Base-by-base conservation (phyloP, 2,888 invertebrate species). In the Catocala fraxini region DNA sequence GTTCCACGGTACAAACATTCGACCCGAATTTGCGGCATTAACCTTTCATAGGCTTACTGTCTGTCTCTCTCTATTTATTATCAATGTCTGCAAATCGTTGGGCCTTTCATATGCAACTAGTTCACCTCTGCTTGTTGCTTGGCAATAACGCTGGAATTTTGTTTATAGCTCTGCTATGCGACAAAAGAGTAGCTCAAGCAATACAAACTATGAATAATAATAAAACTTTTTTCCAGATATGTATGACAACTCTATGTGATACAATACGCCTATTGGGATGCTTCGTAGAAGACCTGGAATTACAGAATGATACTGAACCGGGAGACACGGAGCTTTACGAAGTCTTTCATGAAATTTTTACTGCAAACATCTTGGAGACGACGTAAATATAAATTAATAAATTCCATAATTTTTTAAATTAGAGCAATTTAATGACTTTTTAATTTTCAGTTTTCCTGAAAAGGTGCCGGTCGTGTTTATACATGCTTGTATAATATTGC, bases 251-350 rank as follows among this genome's bases (percentile, higher is more conserved):
- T 75, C 94, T 99, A 25, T 98, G 98, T 82, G 98, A 99, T 84
- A 98, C 99, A 0, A 95, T 99, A 53, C 95, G 99, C 13, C 94
- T 98, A 47, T 94, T 99, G 53, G 99, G 99, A 5, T 99, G 99
- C 90, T 99, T 99, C 80, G 92, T 94, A 0, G 86, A 88, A 25
- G 94, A 94, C 59, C 92, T 92, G 1, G 95, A 95, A 61, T 71
- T 94, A 35, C 87, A 85, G 61, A 88, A 88, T 59, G 94, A 94
- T 65, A 83, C 85, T 0, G 94, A 94, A 68, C 79, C 85, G 0
- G 94, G 94, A 0, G 91, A 94, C 60, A 79, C 88, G 0, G 90
- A 91, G 15, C 80, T 92, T 0, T 94, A 94, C 70, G 94, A 94
- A 79, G 95, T 94, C 46, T 97, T 96, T 85, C 97, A 97, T 81